These are phyloP conservation scores for Drosophila nr. medialis DNA, from an alignment of 2,888 invertebrate species.

Conservation along the genomic window DNA sequence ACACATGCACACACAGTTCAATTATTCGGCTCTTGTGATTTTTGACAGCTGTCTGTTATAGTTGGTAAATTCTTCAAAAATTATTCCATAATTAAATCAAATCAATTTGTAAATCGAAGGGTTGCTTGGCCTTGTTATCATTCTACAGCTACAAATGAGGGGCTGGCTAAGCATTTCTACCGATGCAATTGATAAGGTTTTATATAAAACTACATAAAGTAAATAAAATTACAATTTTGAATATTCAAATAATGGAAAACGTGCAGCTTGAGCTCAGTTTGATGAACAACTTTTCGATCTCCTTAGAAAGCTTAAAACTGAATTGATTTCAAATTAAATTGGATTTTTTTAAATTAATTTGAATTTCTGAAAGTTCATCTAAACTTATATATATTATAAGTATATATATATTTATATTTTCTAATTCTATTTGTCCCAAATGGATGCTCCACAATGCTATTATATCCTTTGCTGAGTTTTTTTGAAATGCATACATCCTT, in stretches of 20 bases:
- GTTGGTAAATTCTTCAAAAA: constrained; percentile 24
- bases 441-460: neutral
- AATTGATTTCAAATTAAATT: neutral
- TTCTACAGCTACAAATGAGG: neutral
- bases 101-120: constrained; percentile 21
- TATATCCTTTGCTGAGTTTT: neutral
- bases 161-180: neutral
- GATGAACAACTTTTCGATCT: neutral
- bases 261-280: neutral
- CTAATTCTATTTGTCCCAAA: neutral
- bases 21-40: constrained; percentile 23
- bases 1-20: constrained; percentile 15
- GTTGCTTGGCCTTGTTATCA: constrained; percentile 3
- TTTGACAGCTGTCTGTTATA: constrained; percentile 68
- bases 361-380: neutral
- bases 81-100: constrained; percentile 26
- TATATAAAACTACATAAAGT: neutral
- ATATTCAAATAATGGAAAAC: neutral
- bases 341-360: too few relatives aligned
- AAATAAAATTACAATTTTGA: neutral
- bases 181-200: neutral
- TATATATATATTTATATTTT: neutral
- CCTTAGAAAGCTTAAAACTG: neutral
- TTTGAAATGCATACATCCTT: neutral
- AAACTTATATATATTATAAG: too few relatives aligned